A percentile compares a stretch with the other conserved stretches of the same genome.
phyloP scores from a whole-genome alignment of 92 coral and sea anemone species.

The Virgularia gustaviana region DNA sequence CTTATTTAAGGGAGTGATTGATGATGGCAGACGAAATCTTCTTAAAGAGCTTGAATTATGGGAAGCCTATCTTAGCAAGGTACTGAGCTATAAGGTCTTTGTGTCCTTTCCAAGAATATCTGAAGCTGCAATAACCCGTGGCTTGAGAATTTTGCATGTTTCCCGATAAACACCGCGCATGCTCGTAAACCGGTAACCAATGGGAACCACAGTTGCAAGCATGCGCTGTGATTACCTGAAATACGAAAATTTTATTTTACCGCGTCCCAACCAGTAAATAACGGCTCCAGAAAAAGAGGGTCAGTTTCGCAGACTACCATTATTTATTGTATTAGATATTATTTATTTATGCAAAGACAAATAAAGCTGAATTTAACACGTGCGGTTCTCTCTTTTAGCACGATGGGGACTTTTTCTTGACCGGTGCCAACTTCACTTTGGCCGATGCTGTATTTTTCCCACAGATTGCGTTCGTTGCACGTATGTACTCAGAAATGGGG shows the following conservation, averaged over 20 bases:
- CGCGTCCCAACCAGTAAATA: too few species aligned
- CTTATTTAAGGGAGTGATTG: slow-evolving; percentile 14
- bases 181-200: too few species aligned
- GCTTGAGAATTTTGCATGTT: too few species aligned
- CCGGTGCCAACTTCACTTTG: slow-evolving; percentile 34
- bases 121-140: too few species aligned
- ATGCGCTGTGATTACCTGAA: too few species aligned
- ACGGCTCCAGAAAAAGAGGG: too few species aligned
- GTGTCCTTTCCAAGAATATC: too few species aligned
- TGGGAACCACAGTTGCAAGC: too few species aligned
- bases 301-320: neutral
- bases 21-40: neutral
- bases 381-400: slow-evolving; percentile 9
- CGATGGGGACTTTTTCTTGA: slow-evolving; percentile 24
- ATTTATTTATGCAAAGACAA: neutral
- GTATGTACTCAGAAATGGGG: slow-evolving; percentile 6
- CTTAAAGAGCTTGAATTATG: slow-evolving; percentile 24
- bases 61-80: slow-evolving; percentile 26
- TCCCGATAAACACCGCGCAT: too few species aligned
- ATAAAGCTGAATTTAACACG: neutral
- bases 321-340: neutral
- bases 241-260: too few species aligned
- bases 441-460: slow-evolving; percentile 39
- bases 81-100: too few species aligned
- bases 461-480: slow-evolving; percentile 19